These are phyloP conservation scores for Cephalotes varians DNA, from an alignment of 2,888 invertebrate genomes.

Conservation along the genomic window DNA sequence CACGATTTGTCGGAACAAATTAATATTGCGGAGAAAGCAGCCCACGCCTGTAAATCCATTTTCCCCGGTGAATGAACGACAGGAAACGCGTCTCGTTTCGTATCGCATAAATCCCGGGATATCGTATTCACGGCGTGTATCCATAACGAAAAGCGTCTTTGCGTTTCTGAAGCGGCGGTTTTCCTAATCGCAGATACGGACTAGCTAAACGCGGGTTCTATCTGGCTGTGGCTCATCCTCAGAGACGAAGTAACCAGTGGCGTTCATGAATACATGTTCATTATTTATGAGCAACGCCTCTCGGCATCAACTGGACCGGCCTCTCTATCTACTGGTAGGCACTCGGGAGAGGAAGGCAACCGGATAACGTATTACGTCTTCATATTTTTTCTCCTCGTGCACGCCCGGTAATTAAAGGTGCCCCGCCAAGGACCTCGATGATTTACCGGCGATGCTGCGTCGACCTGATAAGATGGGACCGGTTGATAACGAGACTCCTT, in stretches of 20 bases:
- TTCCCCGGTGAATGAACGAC: not conserved
- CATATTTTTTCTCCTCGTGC: constrained; percentile 79
- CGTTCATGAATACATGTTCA: constrained; percentile 79
- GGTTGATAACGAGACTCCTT: constrained; percentile 74
- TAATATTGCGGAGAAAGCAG: not conserved
- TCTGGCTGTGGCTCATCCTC: constrained; percentile 69
- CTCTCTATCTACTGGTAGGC: constrained; percentile 77
- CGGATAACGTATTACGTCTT: constrained; percentile 82
- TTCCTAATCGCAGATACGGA: constrained; percentile 38
- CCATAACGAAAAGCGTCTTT: constrained; percentile 31
- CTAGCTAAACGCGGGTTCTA: constrained; percentile 55
- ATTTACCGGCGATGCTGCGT: constrained; percentile 78
- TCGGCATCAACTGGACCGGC: constrained; percentile 78
- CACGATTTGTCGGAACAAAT: constrained; percentile 8
- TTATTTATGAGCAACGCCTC: constrained; percentile 82
- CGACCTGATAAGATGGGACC: constrained; percentile 81
- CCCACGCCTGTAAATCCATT: constrained; percentile 9
- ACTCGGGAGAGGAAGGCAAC: constrained; percentile 72
- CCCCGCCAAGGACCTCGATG: constrained; percentile 79
- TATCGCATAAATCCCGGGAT: not conserved
- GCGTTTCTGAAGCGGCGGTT: constrained; percentile 7
- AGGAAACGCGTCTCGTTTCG: not conserved
- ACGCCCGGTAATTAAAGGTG: constrained; percentile 82
- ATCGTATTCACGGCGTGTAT: not conserved
- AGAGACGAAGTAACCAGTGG: constrained; percentile 76